Conservation (phyloP, 2,888 invertebrate genomes). For the Drosophila picticornis region DNA sequence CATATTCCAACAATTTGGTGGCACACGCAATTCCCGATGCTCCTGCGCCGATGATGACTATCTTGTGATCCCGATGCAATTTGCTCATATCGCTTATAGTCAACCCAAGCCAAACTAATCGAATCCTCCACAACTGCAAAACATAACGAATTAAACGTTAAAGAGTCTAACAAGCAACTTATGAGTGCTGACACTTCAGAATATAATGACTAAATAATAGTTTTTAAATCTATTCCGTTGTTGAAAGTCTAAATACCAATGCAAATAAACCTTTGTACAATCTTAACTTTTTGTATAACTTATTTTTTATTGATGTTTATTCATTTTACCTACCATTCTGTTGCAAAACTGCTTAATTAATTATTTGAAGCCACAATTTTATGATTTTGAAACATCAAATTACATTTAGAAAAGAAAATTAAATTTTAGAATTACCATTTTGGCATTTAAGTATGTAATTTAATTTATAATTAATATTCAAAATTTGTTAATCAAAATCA, state of each 20-base stretch:
- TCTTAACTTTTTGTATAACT: neutral
- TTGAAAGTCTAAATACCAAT: neutral
- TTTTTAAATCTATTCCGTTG: neutral
- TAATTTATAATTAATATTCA: neutral
- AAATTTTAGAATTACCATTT: neutral
- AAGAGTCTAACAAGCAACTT: neutral
- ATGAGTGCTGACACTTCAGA: neutral
- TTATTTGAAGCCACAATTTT: neutral
- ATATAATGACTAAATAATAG: neutral
- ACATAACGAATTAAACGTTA: slow-evolving; percentile 5
- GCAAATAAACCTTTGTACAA: neutral
- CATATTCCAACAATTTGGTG: slow-evolving; percentile 84
- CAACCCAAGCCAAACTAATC: neutral
- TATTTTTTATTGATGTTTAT: neutral
- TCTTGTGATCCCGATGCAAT: slow-evolving; percentile 69
- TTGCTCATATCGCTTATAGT: slow-evolving; percentile 52
- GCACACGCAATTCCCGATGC: slow-evolving; percentile 85
- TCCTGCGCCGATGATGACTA: slow-evolving; percentile 85
- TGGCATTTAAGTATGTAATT: neutral
- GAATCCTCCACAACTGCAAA: slow-evolving; percentile 23
- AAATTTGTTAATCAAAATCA: neutral
- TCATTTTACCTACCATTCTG: neutral
- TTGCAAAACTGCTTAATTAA: neutral
- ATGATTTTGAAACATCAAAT: neutral
- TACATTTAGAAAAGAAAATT: neutral